Percentiles rank a stretch among this genome's conserved stretches.
Conservation (phyloP, 92 coral and sea anemone genomes). For the Porites divaricata region DNA sequence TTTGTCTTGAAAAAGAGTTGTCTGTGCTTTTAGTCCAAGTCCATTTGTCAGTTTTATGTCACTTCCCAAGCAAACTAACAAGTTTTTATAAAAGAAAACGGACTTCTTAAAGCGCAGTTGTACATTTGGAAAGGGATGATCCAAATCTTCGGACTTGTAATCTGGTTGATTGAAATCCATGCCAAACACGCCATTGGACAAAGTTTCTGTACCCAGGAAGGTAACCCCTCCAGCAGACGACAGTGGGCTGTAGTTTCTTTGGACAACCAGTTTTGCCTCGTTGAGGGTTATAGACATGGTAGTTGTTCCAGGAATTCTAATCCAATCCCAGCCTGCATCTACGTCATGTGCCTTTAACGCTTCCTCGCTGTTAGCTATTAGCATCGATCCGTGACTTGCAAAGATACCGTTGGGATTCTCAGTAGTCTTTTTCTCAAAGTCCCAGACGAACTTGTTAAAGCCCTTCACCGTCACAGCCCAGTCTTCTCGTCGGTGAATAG, state of each 20-base stretch:
- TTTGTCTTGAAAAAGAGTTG: slow-evolving; percentile 78
- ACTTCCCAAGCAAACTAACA: slow-evolving; percentile 76
- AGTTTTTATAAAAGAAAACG: slow-evolving; percentile 60
- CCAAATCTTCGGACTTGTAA: background rate
- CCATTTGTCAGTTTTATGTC: slow-evolving; percentile 46
- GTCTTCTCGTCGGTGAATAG: too few relatives aligned
- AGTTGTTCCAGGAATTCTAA: slow-evolving; percentile 39
- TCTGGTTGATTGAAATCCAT: slow-evolving; percentile 63
- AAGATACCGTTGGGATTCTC: slow-evolving; percentile 19
- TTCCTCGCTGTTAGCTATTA: slow-evolving; percentile 38
- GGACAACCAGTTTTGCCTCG: background rate
- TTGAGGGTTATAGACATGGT: slow-evolving; percentile 22
- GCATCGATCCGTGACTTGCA: slow-evolving; percentile 35
- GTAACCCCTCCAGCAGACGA: slow-evolving; percentile 65
- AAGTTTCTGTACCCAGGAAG: slow-evolving; percentile 27
- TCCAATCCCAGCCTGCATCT: slow-evolving; percentile 38
- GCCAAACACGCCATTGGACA: slow-evolving; percentile 64
- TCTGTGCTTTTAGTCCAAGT: slow-evolving; percentile 46
- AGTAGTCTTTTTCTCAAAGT: slow-evolving; percentile 1
- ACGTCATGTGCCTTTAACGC: slow-evolving; percentile 26
- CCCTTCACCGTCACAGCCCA: background rate
- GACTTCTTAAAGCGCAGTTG: slow-evolving; percentile 65
- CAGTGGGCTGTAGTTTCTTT: slow-evolving; percentile 51
- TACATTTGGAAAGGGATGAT: slow-evolving; percentile 3
- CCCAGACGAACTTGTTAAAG: slow-evolving; percentile 22